phyloP scores from a whole-genome alignment of 2,888 invertebrate species.

The Muschampia plurimacula region DNA sequence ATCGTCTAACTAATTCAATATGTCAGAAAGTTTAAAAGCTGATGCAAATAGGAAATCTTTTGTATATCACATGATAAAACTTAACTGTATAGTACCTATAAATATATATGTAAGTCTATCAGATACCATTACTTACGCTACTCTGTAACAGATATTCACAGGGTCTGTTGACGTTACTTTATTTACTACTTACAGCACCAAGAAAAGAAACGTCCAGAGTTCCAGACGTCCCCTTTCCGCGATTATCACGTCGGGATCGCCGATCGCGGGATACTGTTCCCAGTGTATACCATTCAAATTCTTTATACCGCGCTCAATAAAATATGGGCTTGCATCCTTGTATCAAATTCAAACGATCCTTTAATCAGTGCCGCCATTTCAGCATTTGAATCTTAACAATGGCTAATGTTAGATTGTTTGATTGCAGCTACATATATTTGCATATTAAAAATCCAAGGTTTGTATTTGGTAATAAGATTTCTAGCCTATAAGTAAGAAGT shows the following conservation, averaged over 20 bases:
- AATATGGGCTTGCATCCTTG: constrained; percentile 31
- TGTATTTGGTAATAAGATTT: no score
- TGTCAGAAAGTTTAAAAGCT: not conserved
- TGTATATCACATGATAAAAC: not conserved
- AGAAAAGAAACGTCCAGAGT: constrained; percentile 51
- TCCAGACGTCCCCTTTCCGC: constrained; percentile 51
- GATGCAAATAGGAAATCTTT: not conserved
- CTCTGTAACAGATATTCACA: constrained; percentile 6
- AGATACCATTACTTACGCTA: not conserved
- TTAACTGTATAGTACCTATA: not conserved
- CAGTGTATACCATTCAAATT: constrained; percentile 60
- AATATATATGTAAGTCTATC: not conserved
- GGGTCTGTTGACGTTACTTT: constrained; percentile 55
- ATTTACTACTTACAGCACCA: constrained; percentile 57
- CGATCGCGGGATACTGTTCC: constrained; percentile 54
- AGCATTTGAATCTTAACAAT: not conserved
- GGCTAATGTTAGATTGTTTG: not conserved
- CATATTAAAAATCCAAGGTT: no score
- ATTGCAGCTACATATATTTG: not conserved
- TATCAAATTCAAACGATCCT: constrained; percentile 15
- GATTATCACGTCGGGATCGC: constrained; percentile 71
- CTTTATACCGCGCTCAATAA: constrained; percentile 39
- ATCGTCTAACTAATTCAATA: not conserved
- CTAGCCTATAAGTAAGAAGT: no score
- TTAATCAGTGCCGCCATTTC: constrained; percentile 13